Base-by-base conservation (phyloP, 2,888 invertebrate genomes). In the Frankliniella fusca region DNA sequence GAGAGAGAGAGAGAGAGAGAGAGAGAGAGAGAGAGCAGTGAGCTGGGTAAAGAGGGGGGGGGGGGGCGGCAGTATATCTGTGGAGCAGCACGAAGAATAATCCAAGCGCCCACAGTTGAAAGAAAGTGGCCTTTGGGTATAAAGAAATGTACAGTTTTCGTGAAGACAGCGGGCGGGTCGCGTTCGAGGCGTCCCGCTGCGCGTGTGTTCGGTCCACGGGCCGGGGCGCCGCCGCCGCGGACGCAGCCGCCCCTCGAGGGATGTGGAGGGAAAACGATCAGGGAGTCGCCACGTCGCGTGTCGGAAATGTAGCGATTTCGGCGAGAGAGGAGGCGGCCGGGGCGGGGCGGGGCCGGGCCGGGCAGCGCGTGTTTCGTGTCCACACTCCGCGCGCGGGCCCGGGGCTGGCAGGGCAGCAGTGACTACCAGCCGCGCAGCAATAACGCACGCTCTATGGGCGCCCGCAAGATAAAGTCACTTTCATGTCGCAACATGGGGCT, bases 251-350 rank as follows among this genome's bases (percentile, higher is more conserved):
- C 61, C 54, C 61, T n/a, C 20, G n/a, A 61, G 61, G 15, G 18
- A 61, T 61, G 61, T 61, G 61, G 18, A n/a, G 15, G 61, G n/a
- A 61, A 61, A 61, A 61, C 61, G 61, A 12, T 23, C 11, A 15
- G 54, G 54, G 54, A 54, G 70, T 23, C 23, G 70, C 54, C 12
- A 20, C 10, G 23, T 76, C 27, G 70, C 70, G 70, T 76, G 70
- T 27, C 12, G 70, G 70, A 76, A 76, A 76, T 76, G 70, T 76
- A 23, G 70, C 70, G 70, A 76, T 76, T 76, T 76, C 70, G 70
- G 70, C 27, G 70, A 27, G 70, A 76, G 27, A 76, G 70, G 12
- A 76, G 27, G 70, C 27, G 70, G 70, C 8, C n/a, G n/a, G n/a
- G n/a, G n/a, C n/a, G n/a, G n/a, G n/a, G n/a, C n/a, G n/a, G n/a